These are phyloP conservation scores for Todiramphus chloris DNA, from an alignment of 2,113 vertebrate species.

Conservation along the genomic window DNA sequence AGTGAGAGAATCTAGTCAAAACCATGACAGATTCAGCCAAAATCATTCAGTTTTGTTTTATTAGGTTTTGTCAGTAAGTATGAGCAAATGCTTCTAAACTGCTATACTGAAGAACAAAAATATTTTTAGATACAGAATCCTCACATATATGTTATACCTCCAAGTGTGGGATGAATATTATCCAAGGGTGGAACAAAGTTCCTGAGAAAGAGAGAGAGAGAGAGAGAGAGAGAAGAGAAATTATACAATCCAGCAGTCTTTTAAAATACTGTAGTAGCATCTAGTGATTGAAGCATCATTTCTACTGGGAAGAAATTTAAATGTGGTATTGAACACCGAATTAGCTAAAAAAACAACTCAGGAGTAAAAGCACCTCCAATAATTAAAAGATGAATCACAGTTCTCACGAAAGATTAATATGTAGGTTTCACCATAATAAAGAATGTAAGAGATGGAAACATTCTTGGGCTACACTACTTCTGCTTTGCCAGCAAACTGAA, in stretches of 20 bases:
- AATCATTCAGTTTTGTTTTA: neutral
- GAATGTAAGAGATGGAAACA: constrained; percentile 41
- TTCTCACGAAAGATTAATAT: neutral
- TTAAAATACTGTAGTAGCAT: constrained; percentile 41
- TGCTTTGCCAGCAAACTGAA: constrained; percentile 10
- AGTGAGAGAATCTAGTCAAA: constrained; percentile 44
- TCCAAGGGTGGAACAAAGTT: constrained; percentile 14
- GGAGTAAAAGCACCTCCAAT: constrained; percentile 27
- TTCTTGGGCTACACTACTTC: neutral
- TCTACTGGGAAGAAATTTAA: constrained; percentile 25
- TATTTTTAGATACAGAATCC: constrained; percentile 32
- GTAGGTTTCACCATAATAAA: constrained; percentile 29
- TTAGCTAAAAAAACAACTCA: constrained; percentile 30
- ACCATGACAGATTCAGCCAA: constrained; percentile 24
- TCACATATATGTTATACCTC: constrained; percentile 3
- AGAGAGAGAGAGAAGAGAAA: neutral
- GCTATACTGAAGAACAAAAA: neutral
- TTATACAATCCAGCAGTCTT: constrained; percentile 39
- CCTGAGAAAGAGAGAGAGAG: neutral
- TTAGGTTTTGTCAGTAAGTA: constrained; percentile 22
- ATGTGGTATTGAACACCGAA: neutral
- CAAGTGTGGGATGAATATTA: neutral
- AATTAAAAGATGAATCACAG: constrained; percentile 48
- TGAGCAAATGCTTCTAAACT: constrained; percentile 5
- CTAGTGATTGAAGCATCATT: constrained; percentile 47